Evolutionary conservation across 2,113 vertebrate genomes (phyloP).

Genomic region (Capreolus pygargus): DNA sequence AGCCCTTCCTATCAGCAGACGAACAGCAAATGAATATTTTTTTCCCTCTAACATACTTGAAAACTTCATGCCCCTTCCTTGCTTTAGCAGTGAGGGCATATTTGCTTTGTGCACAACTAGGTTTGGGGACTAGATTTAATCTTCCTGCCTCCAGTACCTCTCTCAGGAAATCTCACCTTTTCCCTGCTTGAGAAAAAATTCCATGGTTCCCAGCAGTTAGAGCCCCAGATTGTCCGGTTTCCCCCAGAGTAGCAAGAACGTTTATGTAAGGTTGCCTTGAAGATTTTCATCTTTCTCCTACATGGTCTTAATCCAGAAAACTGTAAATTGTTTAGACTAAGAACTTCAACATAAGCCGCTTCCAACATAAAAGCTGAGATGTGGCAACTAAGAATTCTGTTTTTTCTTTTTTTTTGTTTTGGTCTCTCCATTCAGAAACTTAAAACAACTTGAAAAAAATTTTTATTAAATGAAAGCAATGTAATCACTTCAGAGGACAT

Average conservation of each 20-base stretch:
- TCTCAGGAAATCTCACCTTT: neutral
- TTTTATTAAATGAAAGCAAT: constrained; percentile 69
- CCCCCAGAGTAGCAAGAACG: neutral
- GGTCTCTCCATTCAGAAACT: constrained; percentile 57
- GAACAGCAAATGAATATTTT: constrained; percentile 67
- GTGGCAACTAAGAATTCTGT: constrained; percentile 21
- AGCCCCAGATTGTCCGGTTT: neutral
- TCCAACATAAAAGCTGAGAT: constrained; percentile 63
- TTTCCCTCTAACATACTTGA: constrained; percentile 62
- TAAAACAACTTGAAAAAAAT: constrained; percentile 70
- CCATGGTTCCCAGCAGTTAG: neutral
- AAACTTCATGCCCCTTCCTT: constrained; percentile 52
- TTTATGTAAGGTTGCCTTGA: constrained; percentile 32
- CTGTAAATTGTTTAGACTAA: constrained; percentile 70
- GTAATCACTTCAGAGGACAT: constrained; percentile 71
- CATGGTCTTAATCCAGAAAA: constrained; percentile 69
- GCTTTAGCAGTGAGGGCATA: neutral
- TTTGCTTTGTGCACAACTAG: neutral
- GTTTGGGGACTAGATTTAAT: constrained; percentile 21
- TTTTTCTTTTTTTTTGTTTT: neutral
- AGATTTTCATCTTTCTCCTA: constrained; percentile 66
- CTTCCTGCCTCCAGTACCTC: neutral
- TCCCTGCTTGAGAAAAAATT: neutral
- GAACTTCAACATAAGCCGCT: constrained; percentile 41
- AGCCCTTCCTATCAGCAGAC: constrained; percentile 76